Conservation (phyloP, 2,888 invertebrate species). For the Caenorhabditis uteleia region DNA sequence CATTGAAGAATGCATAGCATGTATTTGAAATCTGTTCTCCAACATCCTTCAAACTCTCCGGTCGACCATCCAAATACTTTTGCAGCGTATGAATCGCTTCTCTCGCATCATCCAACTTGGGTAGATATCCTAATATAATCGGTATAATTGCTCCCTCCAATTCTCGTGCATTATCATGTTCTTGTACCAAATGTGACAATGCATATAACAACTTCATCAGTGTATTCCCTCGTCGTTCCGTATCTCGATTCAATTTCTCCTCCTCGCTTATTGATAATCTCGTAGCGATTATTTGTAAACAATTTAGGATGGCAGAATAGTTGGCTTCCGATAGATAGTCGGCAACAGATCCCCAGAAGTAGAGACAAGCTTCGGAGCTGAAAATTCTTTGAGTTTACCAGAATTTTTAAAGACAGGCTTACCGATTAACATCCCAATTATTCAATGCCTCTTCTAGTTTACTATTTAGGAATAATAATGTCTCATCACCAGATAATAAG, state of each 20-base stretch:
- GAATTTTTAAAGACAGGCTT: not conserved
- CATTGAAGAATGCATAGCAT: slow-evolving; percentile 42
- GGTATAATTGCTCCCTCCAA: slow-evolving; percentile 24
- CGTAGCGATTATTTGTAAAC: slow-evolving; percentile 19
- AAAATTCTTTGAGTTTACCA: slow-evolving; percentile 33
- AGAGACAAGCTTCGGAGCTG: slow-evolving; percentile 43
- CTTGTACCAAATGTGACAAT: slow-evolving; percentile 49
- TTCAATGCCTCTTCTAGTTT: slow-evolving; percentile 26
- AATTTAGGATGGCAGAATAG: slow-evolving; percentile 26
- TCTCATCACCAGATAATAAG: slow-evolving; percentile 31
- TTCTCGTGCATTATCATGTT: slow-evolving; percentile 31
- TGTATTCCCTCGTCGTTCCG: slow-evolving; percentile 36
- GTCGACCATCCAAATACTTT: slow-evolving; percentile 36
- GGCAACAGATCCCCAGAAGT: slow-evolving; percentile 45
- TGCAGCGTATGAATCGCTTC: slow-evolving; percentile 31
- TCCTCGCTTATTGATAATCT: not conserved
- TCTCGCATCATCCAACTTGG: not conserved
- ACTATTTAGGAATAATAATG: slow-evolving; percentile 37
- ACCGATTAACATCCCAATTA: slow-evolving; percentile 35
- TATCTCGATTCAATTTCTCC: too few relatives aligned
- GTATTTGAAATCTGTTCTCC: slow-evolving; percentile 27
- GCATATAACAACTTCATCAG: slow-evolving; percentile 42
- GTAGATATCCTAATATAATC: slow-evolving; percentile 16
- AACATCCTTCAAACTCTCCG: slow-evolving; percentile 23
- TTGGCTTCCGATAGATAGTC: slow-evolving; percentile 42